Base-by-base conservation (phyloP, 2,113 vertebrate species). In the Patagioenas fasciata region DNA sequence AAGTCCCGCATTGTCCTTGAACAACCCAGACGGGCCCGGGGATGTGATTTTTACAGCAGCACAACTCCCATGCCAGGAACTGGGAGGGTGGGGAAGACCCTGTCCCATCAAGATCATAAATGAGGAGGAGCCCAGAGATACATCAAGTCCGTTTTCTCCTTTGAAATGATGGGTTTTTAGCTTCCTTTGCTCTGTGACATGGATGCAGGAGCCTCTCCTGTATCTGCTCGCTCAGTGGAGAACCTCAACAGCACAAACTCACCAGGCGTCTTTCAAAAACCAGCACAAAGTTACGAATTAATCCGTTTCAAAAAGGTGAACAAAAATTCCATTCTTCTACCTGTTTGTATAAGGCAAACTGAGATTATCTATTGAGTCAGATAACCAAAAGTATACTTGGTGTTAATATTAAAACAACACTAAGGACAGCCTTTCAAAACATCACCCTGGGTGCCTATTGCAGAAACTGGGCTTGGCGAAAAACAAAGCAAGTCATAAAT, bases 1-100 rank as follows among this genome's bases (percentile, higher is more conserved):
- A 96, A 93, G 84, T 19, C 93, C 79, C 74, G 64, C 82, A 67
- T 80, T 96, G 93, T 95, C 93, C 92, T 53, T 3, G 32, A 73
- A 65, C 31, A 90, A 85, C 82, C 89, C 38, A 16, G n/a, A 7
- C 60, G 4, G 51, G 84, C 72, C 72, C 36, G 77, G 48, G 80
- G 10, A 47, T 2, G 6, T 9, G n/a, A 6, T 58, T 32, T 28
- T 29, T 61, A 7, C 0, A 11, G 28, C 4, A 4, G 77, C 61
- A 32, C 23, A 7, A 9, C 14, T 25, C 31, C 29, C 38, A 1
- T 0, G 47, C 25, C 32, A 25, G 58, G 1, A 8, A 13, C 31
- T 1, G 10, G 0, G 44, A 89, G 64, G 36, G 42, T 0, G 9
- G n/a, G 48, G 60, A 34, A 81, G 54, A 70, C 31, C 26, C 31